Evolutionary conservation across 2,113 vertebrate genomes (phyloP).

Genomic region (Nestor notabilis): DNA sequence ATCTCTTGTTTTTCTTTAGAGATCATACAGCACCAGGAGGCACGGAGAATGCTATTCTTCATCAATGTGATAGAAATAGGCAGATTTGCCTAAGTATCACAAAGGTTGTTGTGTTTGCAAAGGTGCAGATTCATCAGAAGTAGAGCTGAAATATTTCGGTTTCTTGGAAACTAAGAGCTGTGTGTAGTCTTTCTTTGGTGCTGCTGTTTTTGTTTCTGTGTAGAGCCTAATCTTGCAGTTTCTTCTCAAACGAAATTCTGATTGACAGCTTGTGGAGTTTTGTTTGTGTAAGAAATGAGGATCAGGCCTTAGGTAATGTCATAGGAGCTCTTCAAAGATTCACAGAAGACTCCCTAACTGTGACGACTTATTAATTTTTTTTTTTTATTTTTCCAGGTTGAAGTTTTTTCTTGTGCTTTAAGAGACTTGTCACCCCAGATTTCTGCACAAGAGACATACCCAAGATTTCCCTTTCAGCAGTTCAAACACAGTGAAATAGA

Average conservation of each 20-base stretch:
- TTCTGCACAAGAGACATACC: background rate
- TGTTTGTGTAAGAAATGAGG: background rate
- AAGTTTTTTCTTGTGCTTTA: background rate
- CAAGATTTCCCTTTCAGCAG: background rate
- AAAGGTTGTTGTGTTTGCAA: background rate
- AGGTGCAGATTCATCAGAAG: background rate
- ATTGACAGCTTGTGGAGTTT: background rate
- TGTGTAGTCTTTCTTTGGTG: background rate
- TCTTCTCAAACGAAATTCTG: background rate
- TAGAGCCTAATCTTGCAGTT: background rate
- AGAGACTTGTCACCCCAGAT: background rate
- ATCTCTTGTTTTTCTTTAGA: background rate
- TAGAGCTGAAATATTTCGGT: background rate
- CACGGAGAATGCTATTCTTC: background rate
- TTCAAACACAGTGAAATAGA: conserved; percentile 20
- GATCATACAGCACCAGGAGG: background rate
- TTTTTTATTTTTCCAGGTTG: background rate
- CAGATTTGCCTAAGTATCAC: background rate
- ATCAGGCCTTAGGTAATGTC: background rate
- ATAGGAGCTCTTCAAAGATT: background rate
- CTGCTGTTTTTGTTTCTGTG: background rate
- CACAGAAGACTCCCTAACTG: background rate
- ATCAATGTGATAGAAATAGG: background rate
- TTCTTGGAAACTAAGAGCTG: background rate
- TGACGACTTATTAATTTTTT: background rate